Evolutionary conservation across 2,797 vertebrate species (phyloP).

Genomic region (Nannoperca obscura): DNA sequence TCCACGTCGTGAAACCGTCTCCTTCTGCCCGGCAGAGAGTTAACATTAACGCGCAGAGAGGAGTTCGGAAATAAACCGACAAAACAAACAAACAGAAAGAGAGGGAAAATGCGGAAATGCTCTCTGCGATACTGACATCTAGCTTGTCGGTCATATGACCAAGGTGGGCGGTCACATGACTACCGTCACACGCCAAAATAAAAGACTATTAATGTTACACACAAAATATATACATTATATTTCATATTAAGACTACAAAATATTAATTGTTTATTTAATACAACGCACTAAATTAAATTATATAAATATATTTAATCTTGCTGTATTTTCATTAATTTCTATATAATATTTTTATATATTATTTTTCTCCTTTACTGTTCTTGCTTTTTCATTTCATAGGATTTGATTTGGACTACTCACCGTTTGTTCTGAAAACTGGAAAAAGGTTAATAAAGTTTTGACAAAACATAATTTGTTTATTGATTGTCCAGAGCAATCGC

Average conservation of each 20-base stretch:
- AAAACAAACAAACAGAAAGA: accelerated
- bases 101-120: accelerated
- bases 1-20: background rate
- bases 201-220: constrained; percentile 15
- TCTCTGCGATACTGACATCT: accelerated
- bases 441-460: background rate
- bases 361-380: background rate
- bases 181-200: constrained; percentile 6
- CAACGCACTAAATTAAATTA: background rate
- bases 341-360: too few relatives aligned
- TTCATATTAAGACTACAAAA: too few relatives aligned
- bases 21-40: background rate
- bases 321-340: background rate
- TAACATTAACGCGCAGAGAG: background rate
- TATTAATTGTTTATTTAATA: background rate
- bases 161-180: constrained; percentile 52
- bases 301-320: background rate
- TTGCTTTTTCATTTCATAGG: too few relatives aligned
- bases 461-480: background rate
- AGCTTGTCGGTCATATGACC: constrained; percentile 49
- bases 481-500: background rate
- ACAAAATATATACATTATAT: too few relatives aligned
- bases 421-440: background rate
- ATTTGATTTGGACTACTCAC: background rate
- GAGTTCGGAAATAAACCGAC: accelerated